Conservation (phyloP, 2,888 invertebrate species). For the Molorchus minor region DNA sequence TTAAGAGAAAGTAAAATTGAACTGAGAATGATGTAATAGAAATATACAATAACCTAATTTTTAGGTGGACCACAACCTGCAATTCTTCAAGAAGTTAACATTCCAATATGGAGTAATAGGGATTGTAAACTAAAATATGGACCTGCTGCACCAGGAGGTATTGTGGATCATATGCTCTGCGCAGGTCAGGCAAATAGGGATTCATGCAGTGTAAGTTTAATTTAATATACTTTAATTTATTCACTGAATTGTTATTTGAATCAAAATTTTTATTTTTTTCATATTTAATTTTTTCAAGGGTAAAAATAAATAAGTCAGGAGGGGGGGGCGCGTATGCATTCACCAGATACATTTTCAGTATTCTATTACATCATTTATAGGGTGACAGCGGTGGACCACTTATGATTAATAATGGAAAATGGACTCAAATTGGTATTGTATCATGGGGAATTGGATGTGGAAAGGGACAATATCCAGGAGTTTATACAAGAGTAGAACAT, state of each 20-base stretch:
- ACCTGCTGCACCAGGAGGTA: conserved; percentile 87
- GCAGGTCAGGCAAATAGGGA: conserved; percentile 86
- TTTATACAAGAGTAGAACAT: conserved; percentile 85
- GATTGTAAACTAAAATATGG: conserved; percentile 85
- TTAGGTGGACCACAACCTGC: conserved; percentile 84
- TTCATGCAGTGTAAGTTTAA: conserved; percentile 83
- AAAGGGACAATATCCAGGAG: conserved; percentile 90
- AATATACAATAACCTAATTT: conserved; percentile 25
- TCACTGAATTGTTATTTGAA: too few species aligned
- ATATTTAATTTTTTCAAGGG: too few species aligned
- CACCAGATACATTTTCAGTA: too few species aligned
- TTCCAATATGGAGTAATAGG: conserved; percentile 83
- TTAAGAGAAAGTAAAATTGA: conserved; percentile 72
- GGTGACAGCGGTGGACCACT: conserved; percentile 91
- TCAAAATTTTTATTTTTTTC: conserved; percentile 8
- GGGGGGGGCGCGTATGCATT: too few species aligned
- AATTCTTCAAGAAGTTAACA: conserved; percentile 82
- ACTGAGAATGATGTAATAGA: not conserved
- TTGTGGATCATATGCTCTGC: conserved; percentile 87
- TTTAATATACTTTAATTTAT: too few species aligned
- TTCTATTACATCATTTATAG: conserved; percentile 65
- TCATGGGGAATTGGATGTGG: conserved; percentile 94
- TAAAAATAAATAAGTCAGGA: too few species aligned
- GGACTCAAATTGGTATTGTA: conserved; percentile 88
- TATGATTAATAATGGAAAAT: conserved; percentile 79